Percentiles rank a stretch among this genome's conserved stretches.
Conservation (phyloP, 2,113 vertebrate species). For the Chaetorhynchus papuensis region DNA sequence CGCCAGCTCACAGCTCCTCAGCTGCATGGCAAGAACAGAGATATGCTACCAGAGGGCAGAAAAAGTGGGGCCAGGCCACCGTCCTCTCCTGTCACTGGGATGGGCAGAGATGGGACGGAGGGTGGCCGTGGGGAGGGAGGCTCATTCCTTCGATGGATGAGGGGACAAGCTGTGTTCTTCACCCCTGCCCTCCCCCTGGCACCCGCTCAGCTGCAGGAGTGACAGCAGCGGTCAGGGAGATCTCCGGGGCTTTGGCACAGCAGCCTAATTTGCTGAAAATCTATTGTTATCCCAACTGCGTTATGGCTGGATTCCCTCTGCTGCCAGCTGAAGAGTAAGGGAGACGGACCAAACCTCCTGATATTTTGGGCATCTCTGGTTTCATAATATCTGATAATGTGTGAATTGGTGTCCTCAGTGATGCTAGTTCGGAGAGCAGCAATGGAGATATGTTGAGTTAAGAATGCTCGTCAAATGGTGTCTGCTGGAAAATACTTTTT, state of each 20-base stretch:
- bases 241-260: constrained; percentile 7
- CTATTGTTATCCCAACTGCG: not conserved
- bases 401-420: not conserved
- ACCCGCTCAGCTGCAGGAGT: not conserved
- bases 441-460: not conserved
- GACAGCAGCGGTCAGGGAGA: not conserved
- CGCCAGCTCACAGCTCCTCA: not conserved
- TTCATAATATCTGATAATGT: not conserved
- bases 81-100: not conserved
- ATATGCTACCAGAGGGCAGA: not conserved
- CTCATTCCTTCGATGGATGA: not conserved
- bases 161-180: not conserved
- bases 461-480: not conserved
- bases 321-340: not conserved
- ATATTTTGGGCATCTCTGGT: not conserved
- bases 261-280: not conserved
- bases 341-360: not conserved
- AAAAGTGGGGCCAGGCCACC: not conserved
- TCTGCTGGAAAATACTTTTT: not conserved
- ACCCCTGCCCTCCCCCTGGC: not conserved
- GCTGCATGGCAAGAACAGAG: constrained; percentile 8
- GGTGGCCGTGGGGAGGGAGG: not conserved
- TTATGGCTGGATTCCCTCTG: not conserved
- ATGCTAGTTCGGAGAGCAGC: not conserved
- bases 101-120: not conserved